A percentile compares a stretch with the other conserved stretches of the same genome.
These are phyloP conservation scores for Diadegma fenestrale DNA, from an alignment of 2,888 invertebrate species.

Conservation along the genomic window DNA sequence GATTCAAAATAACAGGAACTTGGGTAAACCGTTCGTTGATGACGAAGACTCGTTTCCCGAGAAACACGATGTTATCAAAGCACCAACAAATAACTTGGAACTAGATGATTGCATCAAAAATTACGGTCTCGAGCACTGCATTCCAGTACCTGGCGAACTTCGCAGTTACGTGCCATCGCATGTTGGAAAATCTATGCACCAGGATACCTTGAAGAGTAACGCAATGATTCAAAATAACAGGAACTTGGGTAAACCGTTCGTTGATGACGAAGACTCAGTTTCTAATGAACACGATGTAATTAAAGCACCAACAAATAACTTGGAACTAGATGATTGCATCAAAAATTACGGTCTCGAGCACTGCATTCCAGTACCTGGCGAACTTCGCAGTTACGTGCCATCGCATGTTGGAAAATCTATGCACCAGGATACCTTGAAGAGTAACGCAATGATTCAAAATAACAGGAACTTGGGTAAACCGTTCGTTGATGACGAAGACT, in stretches of 20 bases:
- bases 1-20: neutral
- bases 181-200: conserved; percentile 25
- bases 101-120: conserved; percentile 72
- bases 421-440: neutral
- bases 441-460: neutral
- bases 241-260: neutral
- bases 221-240: neutral
- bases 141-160: neutral
- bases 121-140: conserved; percentile 67
- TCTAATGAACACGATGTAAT: conserved; percentile 1
- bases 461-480: neutral
- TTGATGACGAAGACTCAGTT: neutral
- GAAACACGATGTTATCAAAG: neutral
- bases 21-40: neutral
- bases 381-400: neutral
- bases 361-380: conserved; percentile 51
- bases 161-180: neutral
- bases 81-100: conserved; percentile 52
- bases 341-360: conserved; percentile 66
- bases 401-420: conserved; percentile 23
- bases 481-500: neutral
- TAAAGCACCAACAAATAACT: conserved; percentile 34
- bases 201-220: neutral
- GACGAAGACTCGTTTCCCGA: conserved; percentile 3
- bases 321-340: conserved; percentile 71